Percentiles rank a stretch among this genome's conserved stretches.
phyloP scores from a whole-genome alignment of 2,888 invertebrate species.

The Scrobipalpa costella region DNA sequence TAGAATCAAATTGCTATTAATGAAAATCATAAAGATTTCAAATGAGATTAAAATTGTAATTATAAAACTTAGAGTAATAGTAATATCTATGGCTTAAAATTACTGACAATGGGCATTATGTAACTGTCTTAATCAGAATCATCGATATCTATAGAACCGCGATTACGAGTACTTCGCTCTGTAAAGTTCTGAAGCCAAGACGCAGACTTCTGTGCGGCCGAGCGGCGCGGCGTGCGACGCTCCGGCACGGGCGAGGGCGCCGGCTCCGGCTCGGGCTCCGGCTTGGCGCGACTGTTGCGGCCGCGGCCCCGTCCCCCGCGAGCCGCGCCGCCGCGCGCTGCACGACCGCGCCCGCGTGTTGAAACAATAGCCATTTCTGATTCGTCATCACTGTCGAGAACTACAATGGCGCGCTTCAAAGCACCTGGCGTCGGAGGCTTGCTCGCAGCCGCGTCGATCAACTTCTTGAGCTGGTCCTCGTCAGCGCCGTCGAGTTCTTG shows the following conservation, averaged over 20 bases:
- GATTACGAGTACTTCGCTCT: conserved; percentile 46
- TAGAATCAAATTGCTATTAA: too few species aligned
- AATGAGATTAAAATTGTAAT: not conserved
- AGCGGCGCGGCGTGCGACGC: conserved; percentile 69
- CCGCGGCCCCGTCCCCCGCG: conserved; percentile 35
- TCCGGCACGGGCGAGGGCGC: conserved; percentile 43
- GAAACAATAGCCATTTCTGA: conserved; percentile 35
- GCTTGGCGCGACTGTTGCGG: conserved; percentile 56
- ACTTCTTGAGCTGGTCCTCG: conserved; percentile 50
- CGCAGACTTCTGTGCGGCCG: conserved; percentile 61
- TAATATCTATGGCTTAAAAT: conserved; percentile 4
- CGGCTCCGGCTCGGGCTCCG: conserved; percentile 43
- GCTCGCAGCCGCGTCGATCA: conserved; percentile 51
- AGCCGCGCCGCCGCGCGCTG: conserved; percentile 41
- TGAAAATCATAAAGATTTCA: too few species aligned
- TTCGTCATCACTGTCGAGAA: conserved; percentile 65
- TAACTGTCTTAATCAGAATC: conserved; percentile 56
- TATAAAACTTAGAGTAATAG: too few species aligned
- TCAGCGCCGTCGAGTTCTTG: conserved; percentile 64
- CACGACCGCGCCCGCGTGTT: conserved; percentile 42
- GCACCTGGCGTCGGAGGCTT: conserved; percentile 44
- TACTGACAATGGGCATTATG: not conserved
- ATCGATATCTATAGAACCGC: conserved; percentile 63
- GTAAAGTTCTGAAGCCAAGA: conserved; percentile 58
- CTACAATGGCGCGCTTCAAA: conserved; percentile 50